A percentile compares a stretch with the other conserved stretches of the same genome.
These are phyloP conservation scores for Sceloporus tristichus DNA, from an alignment of 2,113 vertebrate genomes.

Conservation along the genomic window DNA sequence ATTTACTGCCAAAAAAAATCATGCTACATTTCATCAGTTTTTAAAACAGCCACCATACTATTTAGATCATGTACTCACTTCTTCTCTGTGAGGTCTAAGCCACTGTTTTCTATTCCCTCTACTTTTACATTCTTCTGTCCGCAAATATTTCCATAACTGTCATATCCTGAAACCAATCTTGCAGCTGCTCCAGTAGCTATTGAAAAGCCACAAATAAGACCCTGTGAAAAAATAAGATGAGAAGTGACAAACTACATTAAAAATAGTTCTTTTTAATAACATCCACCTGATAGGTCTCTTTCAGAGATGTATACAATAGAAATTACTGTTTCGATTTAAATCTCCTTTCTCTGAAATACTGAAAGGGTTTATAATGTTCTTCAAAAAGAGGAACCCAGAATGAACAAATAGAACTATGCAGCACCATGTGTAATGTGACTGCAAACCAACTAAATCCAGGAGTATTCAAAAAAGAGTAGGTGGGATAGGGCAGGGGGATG, in stretches of 20 bases:
- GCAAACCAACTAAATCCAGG: background rate
- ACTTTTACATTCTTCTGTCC: constrained; percentile 91
- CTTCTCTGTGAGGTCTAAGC: constrained; percentile 91
- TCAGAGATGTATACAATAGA: background rate
- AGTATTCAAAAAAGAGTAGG: too few species aligned
- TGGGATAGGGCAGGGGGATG: too few species aligned
- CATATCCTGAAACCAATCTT: constrained; percentile 93
- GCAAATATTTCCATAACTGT: constrained; percentile 98
- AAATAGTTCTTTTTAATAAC: constrained; percentile 63
- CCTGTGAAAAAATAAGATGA: constrained; percentile 79
- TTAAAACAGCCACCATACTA: constrained; percentile 39
- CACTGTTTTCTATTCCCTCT: constrained; percentile 89
- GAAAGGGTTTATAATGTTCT: too few species aligned
- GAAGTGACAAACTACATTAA: constrained; percentile 60
- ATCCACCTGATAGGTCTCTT: constrained; percentile 51
- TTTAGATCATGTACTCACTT: constrained; percentile 85
- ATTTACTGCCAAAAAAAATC: constrained; percentile 39
- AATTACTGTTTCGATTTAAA: background rate
- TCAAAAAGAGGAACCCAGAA: background rate
- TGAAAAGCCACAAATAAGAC: constrained; percentile 95
- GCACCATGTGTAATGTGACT: background rate
- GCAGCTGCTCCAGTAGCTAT: constrained; percentile 94
- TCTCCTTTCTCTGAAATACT: background rate
- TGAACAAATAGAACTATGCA: background rate
- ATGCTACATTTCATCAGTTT: constrained; percentile 16